Percentiles rank a stretch among this genome's conserved stretches.
Evolutionary conservation across 2,797 vertebrate species (phyloP).

Genomic region (Acanthis flammea): DNA sequence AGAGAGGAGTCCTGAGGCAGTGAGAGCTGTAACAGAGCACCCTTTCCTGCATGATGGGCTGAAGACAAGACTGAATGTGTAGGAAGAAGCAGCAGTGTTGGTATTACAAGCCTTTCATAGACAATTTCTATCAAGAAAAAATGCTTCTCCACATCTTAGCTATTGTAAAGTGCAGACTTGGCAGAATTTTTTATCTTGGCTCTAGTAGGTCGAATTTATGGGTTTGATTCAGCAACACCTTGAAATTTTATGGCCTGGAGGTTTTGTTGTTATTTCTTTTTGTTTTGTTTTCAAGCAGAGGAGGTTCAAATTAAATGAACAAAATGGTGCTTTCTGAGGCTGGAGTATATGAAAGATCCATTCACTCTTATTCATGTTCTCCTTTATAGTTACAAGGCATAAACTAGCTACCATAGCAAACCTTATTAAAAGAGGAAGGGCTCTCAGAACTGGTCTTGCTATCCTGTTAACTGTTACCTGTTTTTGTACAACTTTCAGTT

Average conservation of each 20-base stretch:
- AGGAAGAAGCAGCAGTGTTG: neutral
- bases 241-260: neutral
- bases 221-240: conserved; percentile 14
- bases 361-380: neutral
- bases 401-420: neutral
- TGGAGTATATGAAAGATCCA: neutral
- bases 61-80: neutral
- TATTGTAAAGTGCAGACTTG: conserved; percentile 1
- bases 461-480: neutral
- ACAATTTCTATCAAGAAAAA: neutral
- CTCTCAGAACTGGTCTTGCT: neutral
- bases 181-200: neutral
- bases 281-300: neutral
- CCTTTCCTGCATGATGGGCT: neutral
- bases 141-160: neutral
- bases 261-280: neutral
- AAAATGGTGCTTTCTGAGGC: neutral
- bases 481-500: neutral
- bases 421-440: neutral
- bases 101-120: neutral
- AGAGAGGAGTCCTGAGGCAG: neutral
- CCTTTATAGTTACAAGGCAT: neutral
- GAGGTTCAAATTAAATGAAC: neutral
- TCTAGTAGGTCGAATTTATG: neutral
- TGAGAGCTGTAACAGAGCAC: neutral